Evolutionary conservation across 2,797 vertebrate species (phyloP).

Genomic region (Catamblyrhynchus diadema): DNA sequence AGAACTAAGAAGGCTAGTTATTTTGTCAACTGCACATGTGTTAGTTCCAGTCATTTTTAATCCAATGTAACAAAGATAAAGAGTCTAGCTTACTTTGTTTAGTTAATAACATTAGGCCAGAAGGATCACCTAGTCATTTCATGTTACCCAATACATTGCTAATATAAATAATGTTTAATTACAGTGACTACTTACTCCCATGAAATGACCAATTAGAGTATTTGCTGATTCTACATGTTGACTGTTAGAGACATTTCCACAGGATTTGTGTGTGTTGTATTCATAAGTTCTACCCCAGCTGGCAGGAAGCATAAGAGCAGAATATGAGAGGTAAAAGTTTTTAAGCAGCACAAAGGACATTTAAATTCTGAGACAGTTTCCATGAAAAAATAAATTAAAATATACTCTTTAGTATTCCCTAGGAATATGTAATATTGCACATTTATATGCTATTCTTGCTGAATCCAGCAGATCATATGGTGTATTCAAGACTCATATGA

Average conservation of each 20-base stretch:
- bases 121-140: slow-evolving; percentile 59
- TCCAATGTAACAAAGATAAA: slow-evolving; percentile 29
- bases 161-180: slow-evolving; percentile 63
- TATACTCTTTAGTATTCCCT: not conserved
- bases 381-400: not conserved
- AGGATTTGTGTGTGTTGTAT: not conserved
- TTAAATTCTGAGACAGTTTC: not conserved
- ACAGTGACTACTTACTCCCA: slow-evolving; percentile 31
- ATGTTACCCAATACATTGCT: slow-evolving; percentile 25
- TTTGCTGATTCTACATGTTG: slow-evolving; percentile 48
- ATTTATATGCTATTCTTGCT: not conserved
- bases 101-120: slow-evolving; percentile 55
- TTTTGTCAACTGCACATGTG: slow-evolving; percentile 49
- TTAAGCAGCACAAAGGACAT: not conserved
- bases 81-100: slow-evolving; percentile 53
- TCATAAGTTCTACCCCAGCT: not conserved
- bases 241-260: slow-evolving; percentile 1
- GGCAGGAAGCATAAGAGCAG: not conserved
- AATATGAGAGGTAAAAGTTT: not conserved
- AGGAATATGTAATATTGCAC: not conserved
- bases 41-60: slow-evolving; percentile 69
- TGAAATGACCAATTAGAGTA: slow-evolving; percentile 56
- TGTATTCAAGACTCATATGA: not conserved
- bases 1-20: slow-evolving; percentile 48
- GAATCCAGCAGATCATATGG: not conserved